These are phyloP conservation scores for Lordiphosa mommai DNA, from an alignment of 1,140 invertebrate species.

Conservation along the genomic window DNA sequence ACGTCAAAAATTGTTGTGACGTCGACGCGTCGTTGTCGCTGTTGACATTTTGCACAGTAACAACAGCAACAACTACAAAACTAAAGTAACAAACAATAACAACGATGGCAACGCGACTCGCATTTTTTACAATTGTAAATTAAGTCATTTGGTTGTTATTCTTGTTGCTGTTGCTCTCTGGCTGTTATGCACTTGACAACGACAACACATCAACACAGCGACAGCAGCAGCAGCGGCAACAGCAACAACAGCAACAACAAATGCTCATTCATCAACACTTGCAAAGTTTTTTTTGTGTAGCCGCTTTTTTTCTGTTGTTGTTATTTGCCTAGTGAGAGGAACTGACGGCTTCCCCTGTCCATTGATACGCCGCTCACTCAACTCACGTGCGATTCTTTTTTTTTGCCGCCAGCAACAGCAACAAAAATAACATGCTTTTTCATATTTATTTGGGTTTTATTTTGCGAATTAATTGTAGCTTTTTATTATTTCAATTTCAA, in stretches of 20 bases:
- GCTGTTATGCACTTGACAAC: conserved; percentile 71
- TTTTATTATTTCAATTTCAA: conserved; percentile 11
- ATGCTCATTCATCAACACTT: conserved; percentile 69
- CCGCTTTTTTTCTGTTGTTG: conserved; percentile 33
- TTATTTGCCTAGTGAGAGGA: conserved; percentile 26
- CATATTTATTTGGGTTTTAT: conserved; percentile 18
- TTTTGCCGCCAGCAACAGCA: conserved; percentile 1
- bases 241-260: conserved; percentile 29
- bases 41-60: conserved; percentile 61
- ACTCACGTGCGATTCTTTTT: conserved; percentile 37
- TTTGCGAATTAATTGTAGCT: conserved; percentile 48
- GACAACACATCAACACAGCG: conserved; percentile 46
- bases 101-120: conserved; percentile 34
- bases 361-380: conserved; percentile 30
- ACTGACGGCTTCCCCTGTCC: conserved; percentile 1
- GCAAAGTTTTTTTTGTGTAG: conserved; percentile 19
- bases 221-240: conserved; percentile 28
- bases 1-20: conserved; percentile 59
- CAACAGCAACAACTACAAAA: conserved; percentile 43
- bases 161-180: conserved; percentile 32
- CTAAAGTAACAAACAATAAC: conserved; percentile 28
- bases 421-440: conserved; percentile 9
- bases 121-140: conserved; percentile 76
- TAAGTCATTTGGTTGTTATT: conserved; percentile 69
- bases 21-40: conserved; percentile 38